Evolutionary conservation across 1,140 invertebrate genomes (phyloP).

Genomic region (Ips nitidus): DNA sequence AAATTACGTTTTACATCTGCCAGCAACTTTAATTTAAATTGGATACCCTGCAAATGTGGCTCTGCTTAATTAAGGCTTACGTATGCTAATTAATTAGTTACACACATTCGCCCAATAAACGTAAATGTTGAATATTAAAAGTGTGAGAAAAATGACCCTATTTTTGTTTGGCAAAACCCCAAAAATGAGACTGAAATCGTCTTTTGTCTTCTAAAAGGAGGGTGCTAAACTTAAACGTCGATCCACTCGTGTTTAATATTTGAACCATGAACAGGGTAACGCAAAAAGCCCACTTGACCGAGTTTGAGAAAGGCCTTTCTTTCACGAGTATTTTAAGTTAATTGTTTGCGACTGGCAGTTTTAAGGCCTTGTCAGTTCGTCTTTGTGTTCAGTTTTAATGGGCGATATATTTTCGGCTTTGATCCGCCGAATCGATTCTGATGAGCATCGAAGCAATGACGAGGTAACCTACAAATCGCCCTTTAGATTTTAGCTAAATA

Average conservation of each 20-base stretch:
- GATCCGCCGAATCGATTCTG: slow-evolving; percentile 6
- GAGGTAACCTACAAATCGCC: no score
- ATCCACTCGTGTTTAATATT: slow-evolving; percentile 9
- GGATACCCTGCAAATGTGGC: no score
- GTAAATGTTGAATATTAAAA: no score
- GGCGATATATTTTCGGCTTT: slow-evolving; percentile 10
- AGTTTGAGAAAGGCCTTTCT: slow-evolving; percentile 13
- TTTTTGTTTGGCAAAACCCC: no score
- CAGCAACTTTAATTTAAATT: no score
- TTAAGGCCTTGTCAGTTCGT: slow-evolving; percentile 14
- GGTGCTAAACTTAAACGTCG: not conserved
- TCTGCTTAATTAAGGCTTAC: no score
- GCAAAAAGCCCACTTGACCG: slow-evolving; percentile 14
- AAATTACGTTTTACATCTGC: no score
- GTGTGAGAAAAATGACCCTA: no score
- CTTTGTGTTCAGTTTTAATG: slow-evolving; percentile 13
- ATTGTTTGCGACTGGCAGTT: slow-evolving; percentile 14
- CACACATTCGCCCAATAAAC: no score
- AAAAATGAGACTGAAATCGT: no score
- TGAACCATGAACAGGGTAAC: slow-evolving; percentile 3
- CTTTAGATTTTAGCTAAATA: no score
- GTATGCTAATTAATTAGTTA: no score
- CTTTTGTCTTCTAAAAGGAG: not conserved
- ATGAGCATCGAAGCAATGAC: not conserved
- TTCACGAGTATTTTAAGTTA: slow-evolving; percentile 14